phyloP scores from a whole-genome alignment of 2,113 vertebrate species.

The Callospermophilus lateralis region DNA sequence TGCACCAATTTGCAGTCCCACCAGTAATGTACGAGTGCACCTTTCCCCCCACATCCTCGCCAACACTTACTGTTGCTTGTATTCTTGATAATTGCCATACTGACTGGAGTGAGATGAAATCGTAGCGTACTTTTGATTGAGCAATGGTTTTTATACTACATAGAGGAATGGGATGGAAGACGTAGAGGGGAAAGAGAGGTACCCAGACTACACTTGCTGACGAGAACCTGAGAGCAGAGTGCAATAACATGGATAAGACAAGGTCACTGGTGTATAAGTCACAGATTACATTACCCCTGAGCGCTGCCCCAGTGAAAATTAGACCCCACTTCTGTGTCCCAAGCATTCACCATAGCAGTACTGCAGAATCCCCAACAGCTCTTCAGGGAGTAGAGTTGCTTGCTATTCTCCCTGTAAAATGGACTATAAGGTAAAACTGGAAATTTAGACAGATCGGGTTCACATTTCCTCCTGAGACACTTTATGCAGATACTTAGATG shows the following conservation, averaged over 20 bases:
- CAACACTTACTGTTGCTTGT: too few relatives aligned
- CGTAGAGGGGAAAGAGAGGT: not conserved
- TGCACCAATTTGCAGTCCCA: too few relatives aligned
- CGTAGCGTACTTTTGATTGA: not conserved
- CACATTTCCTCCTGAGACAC: not conserved
- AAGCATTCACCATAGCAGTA: not conserved
- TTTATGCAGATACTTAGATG: constrained; percentile 2
- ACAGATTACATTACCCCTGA: not conserved
- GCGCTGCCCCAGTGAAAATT: not conserved
- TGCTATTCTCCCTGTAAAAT: not conserved
- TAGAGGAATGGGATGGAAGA: not conserved
- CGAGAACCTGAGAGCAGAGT: not conserved
- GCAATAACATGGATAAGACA: too few relatives aligned
- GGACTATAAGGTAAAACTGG: not conserved
- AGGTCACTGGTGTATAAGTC: fast-evolving
- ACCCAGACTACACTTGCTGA: not conserved
- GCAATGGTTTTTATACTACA: not conserved
- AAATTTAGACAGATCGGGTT: constrained; percentile 24
- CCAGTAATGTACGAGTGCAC: too few relatives aligned
- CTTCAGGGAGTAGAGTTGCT: not conserved
- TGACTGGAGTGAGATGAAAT: too few relatives aligned
- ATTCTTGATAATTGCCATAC: too few relatives aligned
- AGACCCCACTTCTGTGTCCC: not conserved
- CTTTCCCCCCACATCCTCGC: too few relatives aligned
- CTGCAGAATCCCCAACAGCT: not conserved